Conservation (phyloP, 2,888 invertebrate genomes). For the Andrena minutula region DNA sequence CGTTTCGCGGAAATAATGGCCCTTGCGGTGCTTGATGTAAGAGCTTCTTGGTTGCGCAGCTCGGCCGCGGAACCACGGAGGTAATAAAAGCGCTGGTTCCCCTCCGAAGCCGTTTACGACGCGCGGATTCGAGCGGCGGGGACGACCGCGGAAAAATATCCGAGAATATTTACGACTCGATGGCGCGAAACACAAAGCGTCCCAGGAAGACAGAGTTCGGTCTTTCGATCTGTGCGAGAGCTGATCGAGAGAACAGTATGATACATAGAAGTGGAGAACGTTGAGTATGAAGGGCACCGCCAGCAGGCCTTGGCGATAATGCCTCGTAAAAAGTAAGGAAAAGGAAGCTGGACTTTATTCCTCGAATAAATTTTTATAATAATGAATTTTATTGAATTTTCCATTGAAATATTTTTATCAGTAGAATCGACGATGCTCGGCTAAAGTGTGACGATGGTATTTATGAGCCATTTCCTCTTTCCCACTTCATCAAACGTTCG, state of each 20-base stretch:
- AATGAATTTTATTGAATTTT: too few species aligned
- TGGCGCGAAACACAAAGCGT: not conserved
- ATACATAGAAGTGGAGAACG: too few species aligned
- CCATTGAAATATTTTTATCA: too few species aligned
- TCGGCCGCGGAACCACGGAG: slow-evolving; percentile 37
- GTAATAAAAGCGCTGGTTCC: slow-evolving; percentile 22
- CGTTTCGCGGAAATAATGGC: slow-evolving; percentile 56
- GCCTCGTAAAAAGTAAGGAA: too few species aligned
- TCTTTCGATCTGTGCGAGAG: not conserved
- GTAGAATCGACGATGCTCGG: too few species aligned
- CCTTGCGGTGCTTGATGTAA: slow-evolving; percentile 14
- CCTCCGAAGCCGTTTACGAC: slow-evolving; percentile 20
- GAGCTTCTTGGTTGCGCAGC: slow-evolving; percentile 18
- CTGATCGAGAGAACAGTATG: slow-evolving; percentile 5
- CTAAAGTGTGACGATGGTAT: too few species aligned
- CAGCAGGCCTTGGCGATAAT: too few species aligned
- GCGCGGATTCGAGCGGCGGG: not conserved
- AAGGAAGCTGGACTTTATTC: too few species aligned
- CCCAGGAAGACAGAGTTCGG: not conserved
- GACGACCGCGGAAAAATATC: not conserved
- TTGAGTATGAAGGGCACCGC: not conserved
- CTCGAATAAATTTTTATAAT: too few species aligned
- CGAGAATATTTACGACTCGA: slow-evolving; percentile 13
- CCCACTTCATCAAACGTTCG: too few species aligned
- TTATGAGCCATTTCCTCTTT: too few species aligned